These are phyloP conservation scores for Gryon sp. DNA, from an alignment of 1,140 invertebrate genomes.

Conservation along the genomic window DNA sequence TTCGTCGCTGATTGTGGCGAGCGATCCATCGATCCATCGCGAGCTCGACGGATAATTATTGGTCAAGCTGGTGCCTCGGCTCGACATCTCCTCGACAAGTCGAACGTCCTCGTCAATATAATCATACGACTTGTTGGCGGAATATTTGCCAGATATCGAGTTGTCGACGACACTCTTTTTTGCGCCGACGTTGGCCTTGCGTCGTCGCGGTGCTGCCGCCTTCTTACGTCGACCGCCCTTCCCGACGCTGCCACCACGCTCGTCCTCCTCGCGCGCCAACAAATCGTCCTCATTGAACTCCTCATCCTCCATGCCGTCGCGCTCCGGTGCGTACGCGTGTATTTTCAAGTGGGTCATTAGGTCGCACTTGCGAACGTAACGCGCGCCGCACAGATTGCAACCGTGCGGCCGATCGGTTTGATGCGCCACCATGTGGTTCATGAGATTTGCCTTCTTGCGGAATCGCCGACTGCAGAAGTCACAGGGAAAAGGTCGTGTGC, in stretches of 20 bases:
- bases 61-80: slow-evolving; percentile 70
- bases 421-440: slow-evolving; percentile 91
- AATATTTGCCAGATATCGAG: slow-evolving; percentile 66
- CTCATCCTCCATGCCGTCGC: slow-evolving; percentile 76
- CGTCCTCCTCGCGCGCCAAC: slow-evolving; percentile 72
- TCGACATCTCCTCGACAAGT: slow-evolving; percentile 76
- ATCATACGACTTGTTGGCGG: slow-evolving; percentile 71
- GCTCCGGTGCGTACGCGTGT: slow-evolving; percentile 85
- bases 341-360: slow-evolving; percentile 90
- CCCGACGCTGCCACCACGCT: slow-evolving; percentile 63
- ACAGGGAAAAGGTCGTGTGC: slow-evolving; percentile 89
- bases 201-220: slow-evolving; percentile 62
- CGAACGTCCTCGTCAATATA: slow-evolving; percentile 78
- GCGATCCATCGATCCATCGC: slow-evolving; percentile 70
- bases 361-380: slow-evolving; percentile 87
- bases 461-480: slow-evolving; percentile 91
- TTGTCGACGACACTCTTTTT: slow-evolving; percentile 67
- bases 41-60: slow-evolving; percentile 77
- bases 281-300: slow-evolving; percentile 79
- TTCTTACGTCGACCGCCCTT: slow-evolving; percentile 78
- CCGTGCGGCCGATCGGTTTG: slow-evolving; percentile 88
- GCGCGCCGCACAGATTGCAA: slow-evolving; percentile 88
- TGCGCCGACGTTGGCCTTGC: slow-evolving; percentile 61
- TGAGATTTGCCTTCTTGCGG: slow-evolving; percentile 88
- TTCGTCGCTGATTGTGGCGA: slow-evolving; percentile 62